Evolutionary conservation across 2,888 invertebrate species (phyloP), one percentile per base, ranked within the genome.

Genomic region (Entomobrya multifasciata): DNA sequence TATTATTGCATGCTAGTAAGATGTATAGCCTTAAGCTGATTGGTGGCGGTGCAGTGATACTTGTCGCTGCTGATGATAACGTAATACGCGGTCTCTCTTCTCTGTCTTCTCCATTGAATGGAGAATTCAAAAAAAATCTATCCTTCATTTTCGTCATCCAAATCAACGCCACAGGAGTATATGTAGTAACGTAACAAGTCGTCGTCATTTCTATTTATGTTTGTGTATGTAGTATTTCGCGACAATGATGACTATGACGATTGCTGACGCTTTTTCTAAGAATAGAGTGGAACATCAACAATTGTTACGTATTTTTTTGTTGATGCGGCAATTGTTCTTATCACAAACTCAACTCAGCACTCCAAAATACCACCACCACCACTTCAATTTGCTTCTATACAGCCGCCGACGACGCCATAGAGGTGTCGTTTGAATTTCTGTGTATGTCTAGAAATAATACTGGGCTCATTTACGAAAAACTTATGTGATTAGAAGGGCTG

Each of bases 121-220:
- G 70, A 70, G 70, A 70, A 47, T 70, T 70, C 49, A n/a, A 49
- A 47, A 47, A 57, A 70, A 70, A 70, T 49, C 25, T 25, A 70
- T 70, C 70, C 70, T 70, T 70, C 70, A 70, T 70, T 47, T 25
- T n/a, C 70, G 70, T 70, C 70, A 70, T 47, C 27, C 67, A 44
- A 70, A 47, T 70, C 67, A 70, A 47, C 67, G n/a, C 3, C 13
- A 44, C 44, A 67, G 2, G 13, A 44, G 20, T 49, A 57, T 17
- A 57, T 47, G 47, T 25, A 15, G 52, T 30, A 49, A 17, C 25
- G 20, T 0, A 36, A 20, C 52, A n/a, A 17, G 74, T 76, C 74
- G 74, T 76, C 74, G 52, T 55, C 74, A 76, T 55, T 76, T 76
- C 74, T 76, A 52, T 76, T 76, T 76, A 36, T 55, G 74, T 30